These are phyloP conservation scores for Eutolmus rufibarbis DNA, from an alignment of 2,888 invertebrate species.

Conservation along the genomic window DNA sequence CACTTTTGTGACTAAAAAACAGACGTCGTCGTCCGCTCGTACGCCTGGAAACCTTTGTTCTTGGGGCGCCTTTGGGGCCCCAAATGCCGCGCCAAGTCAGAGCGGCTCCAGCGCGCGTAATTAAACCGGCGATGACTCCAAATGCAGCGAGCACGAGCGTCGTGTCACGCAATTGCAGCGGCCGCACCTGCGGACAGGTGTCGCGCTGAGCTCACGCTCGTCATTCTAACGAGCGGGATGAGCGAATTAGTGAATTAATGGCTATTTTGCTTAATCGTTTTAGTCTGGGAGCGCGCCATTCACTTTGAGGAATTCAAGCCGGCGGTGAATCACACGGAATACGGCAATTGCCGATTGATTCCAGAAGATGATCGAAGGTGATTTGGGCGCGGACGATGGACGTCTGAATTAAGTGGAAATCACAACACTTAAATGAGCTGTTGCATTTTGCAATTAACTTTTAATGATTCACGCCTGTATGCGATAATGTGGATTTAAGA, in stretches of 20 bases:
- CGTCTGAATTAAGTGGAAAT: background rate
- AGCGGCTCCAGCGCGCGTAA: background rate
- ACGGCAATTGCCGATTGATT: background rate
- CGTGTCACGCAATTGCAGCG: background rate
- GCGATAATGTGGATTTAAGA: too few species aligned
- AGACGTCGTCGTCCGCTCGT: background rate
- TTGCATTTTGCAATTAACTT: too few species aligned
- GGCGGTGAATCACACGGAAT: background rate
- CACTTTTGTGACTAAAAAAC: background rate
- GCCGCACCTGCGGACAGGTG: background rate
- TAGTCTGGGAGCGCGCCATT: background rate
- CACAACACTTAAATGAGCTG: background rate
- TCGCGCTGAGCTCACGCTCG: background rate
- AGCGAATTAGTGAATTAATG: background rate
- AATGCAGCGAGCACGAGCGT: background rate
- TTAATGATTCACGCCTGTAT: too few species aligned
- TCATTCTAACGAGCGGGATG: background rate
- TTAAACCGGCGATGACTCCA: background rate
- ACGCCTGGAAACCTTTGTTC: background rate
- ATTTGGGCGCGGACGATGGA: background rate
- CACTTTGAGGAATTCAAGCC: background rate
- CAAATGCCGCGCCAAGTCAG: background rate
- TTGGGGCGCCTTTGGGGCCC: background rate
- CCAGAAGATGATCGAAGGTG: background rate
- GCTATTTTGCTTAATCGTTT: background rate